phyloP scores from a whole-genome alignment of 1,140 invertebrate genomes.

The Pogonus chalceus region DNA sequence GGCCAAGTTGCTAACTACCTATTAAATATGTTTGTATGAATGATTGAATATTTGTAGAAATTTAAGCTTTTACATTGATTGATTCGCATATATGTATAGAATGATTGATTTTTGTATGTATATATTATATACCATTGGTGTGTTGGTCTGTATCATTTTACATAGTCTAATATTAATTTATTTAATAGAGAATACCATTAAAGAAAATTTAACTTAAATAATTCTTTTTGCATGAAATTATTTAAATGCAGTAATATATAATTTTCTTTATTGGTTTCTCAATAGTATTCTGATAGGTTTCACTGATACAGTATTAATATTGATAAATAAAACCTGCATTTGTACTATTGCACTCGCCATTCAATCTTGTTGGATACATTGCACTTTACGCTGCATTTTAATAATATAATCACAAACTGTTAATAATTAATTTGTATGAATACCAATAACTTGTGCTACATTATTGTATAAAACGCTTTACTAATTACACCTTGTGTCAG shows the following conservation, averaged over 20 bases:
- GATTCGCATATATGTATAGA: neutral
- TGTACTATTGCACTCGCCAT: slow-evolving; percentile 11
- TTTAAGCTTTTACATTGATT: no score
- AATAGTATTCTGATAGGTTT: neutral
- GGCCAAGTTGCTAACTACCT: slow-evolving; percentile 28
- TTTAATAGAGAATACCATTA: no score
- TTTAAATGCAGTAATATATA: no score
- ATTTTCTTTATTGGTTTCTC: no score
- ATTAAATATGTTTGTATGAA: slow-evolving; percentile 12
- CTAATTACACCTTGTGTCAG: slow-evolving; percentile 12
- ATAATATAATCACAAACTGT: slow-evolving; percentile 14
- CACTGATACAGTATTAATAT: slow-evolving; percentile 3
- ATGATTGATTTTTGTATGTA: neutral
- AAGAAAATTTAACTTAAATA: no score
- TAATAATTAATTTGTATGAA: slow-evolving; percentile 9
- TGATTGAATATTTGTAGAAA: no score
- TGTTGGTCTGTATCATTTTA: no score
- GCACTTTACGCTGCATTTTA: slow-evolving; percentile 13
- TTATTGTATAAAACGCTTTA: slow-evolving; percentile 10
- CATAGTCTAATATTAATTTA: neutral
- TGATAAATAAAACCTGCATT: neutral
- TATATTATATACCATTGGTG: neutral
- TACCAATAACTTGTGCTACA: slow-evolving; percentile 9
- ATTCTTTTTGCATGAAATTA: no score
- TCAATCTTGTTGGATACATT: slow-evolving; percentile 9